These are phyloP conservation scores for Scaptomyza tumidula DNA, from an alignment of 2,888 invertebrate species.

Conservation along the genomic window DNA sequence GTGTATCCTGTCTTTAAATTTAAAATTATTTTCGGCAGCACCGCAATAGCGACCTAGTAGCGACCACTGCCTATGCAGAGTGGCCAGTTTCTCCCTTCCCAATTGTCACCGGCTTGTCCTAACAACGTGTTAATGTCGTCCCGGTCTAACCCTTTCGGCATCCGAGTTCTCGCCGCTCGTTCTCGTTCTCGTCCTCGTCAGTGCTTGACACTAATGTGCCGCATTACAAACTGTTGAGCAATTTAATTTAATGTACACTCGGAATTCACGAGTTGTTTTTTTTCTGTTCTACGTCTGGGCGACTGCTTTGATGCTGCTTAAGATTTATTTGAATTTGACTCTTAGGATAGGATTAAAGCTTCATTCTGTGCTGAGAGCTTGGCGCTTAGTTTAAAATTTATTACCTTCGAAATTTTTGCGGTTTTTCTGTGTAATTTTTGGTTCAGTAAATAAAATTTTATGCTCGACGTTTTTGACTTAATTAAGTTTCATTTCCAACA, in stretches of 20 bases:
- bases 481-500: conserved; percentile 60
- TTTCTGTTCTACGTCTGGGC: conserved; percentile 30
- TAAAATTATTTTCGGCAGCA: conserved; percentile 68
- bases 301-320: conserved; percentile 52
- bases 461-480: conserved; percentile 60
- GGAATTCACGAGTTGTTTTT: conserved; percentile 14
- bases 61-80: conserved; percentile 19
- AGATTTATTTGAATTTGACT: conserved; percentile 77
- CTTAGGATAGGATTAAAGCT: conserved; percentile 52
- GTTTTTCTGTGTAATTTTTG: conserved; percentile 72
- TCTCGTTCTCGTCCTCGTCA: conserved; percentile 49
- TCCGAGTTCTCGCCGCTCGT: conserved; percentile 30
- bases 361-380: conserved; percentile 17
- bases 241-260: conserved; percentile 81
- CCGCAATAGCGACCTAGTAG: conserved; percentile 24
- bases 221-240: conserved; percentile 84
- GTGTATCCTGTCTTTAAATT: conserved; percentile 74
- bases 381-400: conserved; percentile 61
- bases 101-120: conserved; percentile 66
- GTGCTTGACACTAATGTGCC: conserved; percentile 82
- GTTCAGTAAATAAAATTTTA: conserved; percentile 75
- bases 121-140: conserved; percentile 77
- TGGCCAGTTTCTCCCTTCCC: conserved; percentile 13
- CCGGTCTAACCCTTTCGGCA: conserved; percentile 64
- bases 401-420: conserved; percentile 59